Evolutionary conservation across 2,888 invertebrate genomes (phyloP).

Genomic region (Acronicta psi): DNA sequence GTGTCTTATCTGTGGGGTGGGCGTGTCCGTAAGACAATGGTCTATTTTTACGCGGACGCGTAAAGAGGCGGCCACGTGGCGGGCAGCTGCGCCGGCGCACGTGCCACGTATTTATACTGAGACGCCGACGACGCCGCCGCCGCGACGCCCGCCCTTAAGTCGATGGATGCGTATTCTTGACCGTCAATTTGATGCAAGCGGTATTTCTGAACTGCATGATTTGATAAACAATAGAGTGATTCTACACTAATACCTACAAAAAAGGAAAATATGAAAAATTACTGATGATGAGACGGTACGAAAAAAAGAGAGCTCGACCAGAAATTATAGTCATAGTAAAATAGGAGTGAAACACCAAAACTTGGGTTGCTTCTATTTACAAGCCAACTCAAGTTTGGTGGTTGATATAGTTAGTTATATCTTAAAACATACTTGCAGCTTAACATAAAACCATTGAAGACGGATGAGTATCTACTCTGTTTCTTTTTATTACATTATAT

Average conservation of each 20-base stretch:
- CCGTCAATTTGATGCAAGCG: slow-evolving; percentile 43
- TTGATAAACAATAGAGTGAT: no score
- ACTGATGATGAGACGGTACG: no score
- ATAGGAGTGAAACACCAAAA: no score
- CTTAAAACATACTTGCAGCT: not conserved
- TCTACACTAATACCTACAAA: no score
- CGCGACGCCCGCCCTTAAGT: slow-evolving; percentile 70
- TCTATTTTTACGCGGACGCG: slow-evolving; percentile 84
- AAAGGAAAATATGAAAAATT: no score
- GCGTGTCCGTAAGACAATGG: slow-evolving; percentile 86
- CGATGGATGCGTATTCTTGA: slow-evolving; percentile 54
- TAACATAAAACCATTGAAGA: not conserved
- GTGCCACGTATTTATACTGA: slow-evolving; percentile 85
- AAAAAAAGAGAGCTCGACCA: no score
- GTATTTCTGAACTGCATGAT: not conserved
- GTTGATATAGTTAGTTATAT: not conserved
- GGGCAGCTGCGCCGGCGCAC: slow-evolving; percentile 86
- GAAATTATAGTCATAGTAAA: not conserved
- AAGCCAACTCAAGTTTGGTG: no score
- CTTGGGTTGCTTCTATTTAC: no score
- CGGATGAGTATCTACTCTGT: not conserved
- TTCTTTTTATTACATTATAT: slow-evolving; percentile 14
- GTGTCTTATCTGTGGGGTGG: slow-evolving; percentile 85
- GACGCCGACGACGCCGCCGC: slow-evolving; percentile 59
- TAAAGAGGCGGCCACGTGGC: slow-evolving; percentile 86